Evolutionary conservation across 2,113 vertebrate species (phyloP).

Genomic region (Tragelaphus strepsiceros): DNA sequence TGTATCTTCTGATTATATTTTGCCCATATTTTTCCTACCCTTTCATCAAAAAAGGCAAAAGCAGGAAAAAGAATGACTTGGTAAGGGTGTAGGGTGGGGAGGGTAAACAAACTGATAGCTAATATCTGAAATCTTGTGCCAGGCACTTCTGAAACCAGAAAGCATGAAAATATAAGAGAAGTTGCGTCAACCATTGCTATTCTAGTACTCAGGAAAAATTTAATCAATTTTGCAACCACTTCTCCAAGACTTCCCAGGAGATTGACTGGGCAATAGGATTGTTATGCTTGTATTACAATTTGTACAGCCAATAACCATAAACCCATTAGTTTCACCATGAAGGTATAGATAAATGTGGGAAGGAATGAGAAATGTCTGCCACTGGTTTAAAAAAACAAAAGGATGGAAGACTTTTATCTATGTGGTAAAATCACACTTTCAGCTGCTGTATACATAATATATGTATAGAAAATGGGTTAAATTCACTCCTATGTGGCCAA

Average conservation of each 20-base stretch:
- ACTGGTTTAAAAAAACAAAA: background rate
- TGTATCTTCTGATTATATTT: background rate
- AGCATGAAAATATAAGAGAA: background rate
- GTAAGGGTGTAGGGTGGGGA: background rate
- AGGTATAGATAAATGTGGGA: background rate
- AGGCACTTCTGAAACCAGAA: background rate
- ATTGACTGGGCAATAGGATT: background rate
- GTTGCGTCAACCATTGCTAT: background rate
- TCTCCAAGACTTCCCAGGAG: background rate
- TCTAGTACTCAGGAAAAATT: background rate
- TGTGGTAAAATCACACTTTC: background rate
- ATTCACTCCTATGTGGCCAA: background rate
- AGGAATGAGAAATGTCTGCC: background rate
- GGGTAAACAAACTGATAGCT: background rate
- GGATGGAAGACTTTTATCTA: background rate
- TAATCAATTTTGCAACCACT: background rate
- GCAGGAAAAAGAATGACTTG: background rate
- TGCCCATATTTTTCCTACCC: background rate
- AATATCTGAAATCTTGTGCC: background rate
- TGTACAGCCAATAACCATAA: background rate
- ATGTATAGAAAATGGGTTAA: background rate
- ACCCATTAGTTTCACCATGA: background rate
- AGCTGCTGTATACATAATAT: background rate
- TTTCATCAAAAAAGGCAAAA: background rate
- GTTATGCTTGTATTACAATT: constrained; percentile 5